phyloP scores from a whole-genome alignment of 2,113 vertebrate species.

The Numenius arquata region DNA sequence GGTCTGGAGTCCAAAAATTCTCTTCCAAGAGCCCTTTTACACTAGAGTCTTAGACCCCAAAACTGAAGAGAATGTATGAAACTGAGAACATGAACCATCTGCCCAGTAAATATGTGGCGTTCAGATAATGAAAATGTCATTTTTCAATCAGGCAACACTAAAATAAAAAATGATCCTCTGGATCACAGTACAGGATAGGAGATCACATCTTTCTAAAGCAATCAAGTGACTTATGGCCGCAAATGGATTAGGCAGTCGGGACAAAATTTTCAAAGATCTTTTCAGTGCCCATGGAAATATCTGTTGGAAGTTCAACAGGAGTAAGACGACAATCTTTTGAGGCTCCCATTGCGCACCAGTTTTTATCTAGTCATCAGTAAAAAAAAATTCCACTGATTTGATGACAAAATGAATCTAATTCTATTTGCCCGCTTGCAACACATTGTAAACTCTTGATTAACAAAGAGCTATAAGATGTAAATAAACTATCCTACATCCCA shows the following conservation, averaged over 20 bases:
- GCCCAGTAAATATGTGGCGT: background rate
- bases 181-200: background rate
- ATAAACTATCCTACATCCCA: background rate
- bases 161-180: background rate
- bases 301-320: background rate
- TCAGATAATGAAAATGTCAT: background rate
- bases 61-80: background rate
- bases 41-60: background rate
- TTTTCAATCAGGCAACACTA: background rate
- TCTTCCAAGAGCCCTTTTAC: background rate
- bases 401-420: background rate
- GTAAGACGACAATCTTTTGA: background rate
- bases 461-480: background rate
- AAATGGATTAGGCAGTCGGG: background rate
- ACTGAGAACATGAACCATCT: background rate
- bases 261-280: background rate
- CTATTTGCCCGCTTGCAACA: background rate
- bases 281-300: background rate
- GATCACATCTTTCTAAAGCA: background rate
- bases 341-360: background rate
- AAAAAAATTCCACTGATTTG: background rate
- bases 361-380: background rate
- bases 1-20: background rate
- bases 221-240: background rate
- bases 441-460: background rate